Conservation (phyloP, 1,140 invertebrate species). For the Trichomalopsis sarcophagae region DNA sequence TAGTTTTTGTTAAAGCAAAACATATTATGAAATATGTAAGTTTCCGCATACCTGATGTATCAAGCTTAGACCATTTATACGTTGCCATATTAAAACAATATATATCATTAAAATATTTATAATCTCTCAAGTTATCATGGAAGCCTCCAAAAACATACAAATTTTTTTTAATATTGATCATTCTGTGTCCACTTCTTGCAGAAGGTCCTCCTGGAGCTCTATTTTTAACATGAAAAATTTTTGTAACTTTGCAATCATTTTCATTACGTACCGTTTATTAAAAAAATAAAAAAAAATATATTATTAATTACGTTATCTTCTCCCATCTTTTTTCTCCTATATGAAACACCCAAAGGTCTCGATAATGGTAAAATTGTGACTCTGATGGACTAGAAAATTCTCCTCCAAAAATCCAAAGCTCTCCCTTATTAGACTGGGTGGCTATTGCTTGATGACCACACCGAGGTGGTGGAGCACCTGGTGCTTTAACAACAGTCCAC, state of each 20-base stretch:
- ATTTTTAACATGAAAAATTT: constrained; percentile 54
- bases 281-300: constrained; percentile 22
- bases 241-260: too few relatives aligned
- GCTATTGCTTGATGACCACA: constrained; percentile 90
- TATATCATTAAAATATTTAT: constrained; percentile 93
- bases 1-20: neutral
- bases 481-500: constrained; percentile 88
- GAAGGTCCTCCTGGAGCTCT: constrained; percentile 85
- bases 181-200: constrained; percentile 92
- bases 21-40: neutral
- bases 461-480: constrained; percentile 87
- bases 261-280: too few relatives aligned
- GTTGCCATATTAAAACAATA: constrained; percentile 88
- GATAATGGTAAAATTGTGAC: constrained; percentile 95
- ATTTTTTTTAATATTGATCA: constrained; percentile 87
- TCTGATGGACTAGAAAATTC: constrained; percentile 94
- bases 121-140: constrained; percentile 90
- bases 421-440: constrained; percentile 83
- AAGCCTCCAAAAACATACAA: constrained; percentile 94
- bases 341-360: constrained; percentile 92
- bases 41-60: constrained; percentile 76
- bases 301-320: constrained; percentile 80
- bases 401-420: constrained; percentile 92
- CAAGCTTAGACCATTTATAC: constrained; percentile 87
- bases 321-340: constrained; percentile 90